A percentile compares a stretch with the other conserved stretches of the same genome.
These are phyloP conservation scores for Rhyacophila evoluta DNA, from an alignment of 2,888 invertebrate species.

Conservation along the genomic window DNA sequence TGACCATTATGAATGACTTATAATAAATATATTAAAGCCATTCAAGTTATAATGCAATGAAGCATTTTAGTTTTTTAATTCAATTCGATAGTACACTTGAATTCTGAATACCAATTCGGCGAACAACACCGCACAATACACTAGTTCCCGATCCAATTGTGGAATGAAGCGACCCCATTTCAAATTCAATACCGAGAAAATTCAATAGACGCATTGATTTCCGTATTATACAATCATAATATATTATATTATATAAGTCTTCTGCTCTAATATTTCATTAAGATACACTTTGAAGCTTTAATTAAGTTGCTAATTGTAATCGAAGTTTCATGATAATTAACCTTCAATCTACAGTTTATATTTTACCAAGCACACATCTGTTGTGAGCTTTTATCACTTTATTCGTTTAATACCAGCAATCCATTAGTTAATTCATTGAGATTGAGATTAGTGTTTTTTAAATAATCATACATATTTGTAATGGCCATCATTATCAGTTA, in stretches of 20 bases:
- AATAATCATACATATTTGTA: too few species aligned
- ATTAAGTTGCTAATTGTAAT: background rate
- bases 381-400: too few species aligned
- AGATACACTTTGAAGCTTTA: background rate
- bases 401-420: too few species aligned
- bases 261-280: background rate
- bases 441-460: too few species aligned
- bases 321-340: too few species aligned
- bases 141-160: constrained; percentile 5
- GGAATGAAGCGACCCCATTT: background rate
- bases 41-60: background rate
- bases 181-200: background rate
- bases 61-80: background rate
- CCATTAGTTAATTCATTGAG: too few species aligned
- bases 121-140: background rate
- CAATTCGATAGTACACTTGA: constrained; percentile 1
- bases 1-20: too few species aligned
- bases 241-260: background rate
- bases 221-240: background rate
- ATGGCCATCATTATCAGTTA: too few species aligned
- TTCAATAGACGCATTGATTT: background rate
- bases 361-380: too few species aligned
- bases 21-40: too few species aligned
- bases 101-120: background rate
- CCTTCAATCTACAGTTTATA: too few species aligned